Conservation (phyloP, 37 sponge, comb jelly and placozoan species). For the Tethya wilhelma region DNA sequence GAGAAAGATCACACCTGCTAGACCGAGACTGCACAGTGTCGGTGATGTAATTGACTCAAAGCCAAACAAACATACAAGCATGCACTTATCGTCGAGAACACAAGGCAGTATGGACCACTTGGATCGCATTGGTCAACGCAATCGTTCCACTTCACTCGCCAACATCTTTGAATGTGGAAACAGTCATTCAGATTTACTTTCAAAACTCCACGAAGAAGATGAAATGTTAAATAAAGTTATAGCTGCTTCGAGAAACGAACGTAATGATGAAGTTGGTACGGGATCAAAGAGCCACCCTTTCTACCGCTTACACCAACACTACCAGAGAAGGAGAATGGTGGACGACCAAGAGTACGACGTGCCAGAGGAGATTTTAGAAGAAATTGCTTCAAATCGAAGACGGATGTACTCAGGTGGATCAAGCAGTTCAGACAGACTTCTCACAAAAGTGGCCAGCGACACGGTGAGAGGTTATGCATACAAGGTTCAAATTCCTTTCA, state of each 20-base stretch:
- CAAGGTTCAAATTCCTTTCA: constrained; percentile 51
- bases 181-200: constrained; percentile 16
- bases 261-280: constrained; percentile 15
- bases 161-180: background rate
- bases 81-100: background rate
- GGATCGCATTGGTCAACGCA: background rate
- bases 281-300: constrained; percentile 15
- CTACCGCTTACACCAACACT: background rate
- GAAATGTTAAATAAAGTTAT: constrained; percentile 28
- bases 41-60: constrained; percentile 38
- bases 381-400: background rate
- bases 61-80: background rate
- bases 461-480: constrained; percentile 63
- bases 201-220: constrained; percentile 41
- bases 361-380: no score
- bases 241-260: constrained; percentile 10
- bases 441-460: constrained; percentile 52
- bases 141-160: background rate
- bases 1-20: background rate
- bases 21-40: constrained; percentile 30
- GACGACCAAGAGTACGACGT: constrained; percentile 10
- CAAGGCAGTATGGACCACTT: constrained; percentile 41
- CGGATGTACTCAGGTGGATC: background rate
- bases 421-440: constrained; percentile 24
- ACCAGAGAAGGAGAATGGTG: background rate